These are phyloP conservation scores for Panthera leo DNA, from an alignment of 2,113 vertebrate genomes.

Conservation along the genomic window DNA sequence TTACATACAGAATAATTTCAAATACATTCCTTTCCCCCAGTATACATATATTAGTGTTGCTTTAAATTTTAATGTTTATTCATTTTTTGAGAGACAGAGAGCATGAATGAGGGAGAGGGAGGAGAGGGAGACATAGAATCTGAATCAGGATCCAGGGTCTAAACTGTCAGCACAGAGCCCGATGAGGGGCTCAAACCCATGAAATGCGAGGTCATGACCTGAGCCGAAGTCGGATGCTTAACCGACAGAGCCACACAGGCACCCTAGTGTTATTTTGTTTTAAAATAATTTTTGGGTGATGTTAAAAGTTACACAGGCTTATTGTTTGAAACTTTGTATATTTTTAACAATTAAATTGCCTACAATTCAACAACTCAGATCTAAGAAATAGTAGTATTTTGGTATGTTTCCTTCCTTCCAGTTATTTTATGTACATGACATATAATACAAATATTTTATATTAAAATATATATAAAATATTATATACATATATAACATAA, in stretches of 20 bases:
- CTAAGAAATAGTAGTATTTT: constrained; percentile 4
- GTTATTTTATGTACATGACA: neutral
- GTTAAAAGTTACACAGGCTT: neutral
- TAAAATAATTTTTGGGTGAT: neutral
- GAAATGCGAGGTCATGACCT: no score
- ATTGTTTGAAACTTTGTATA: neutral
- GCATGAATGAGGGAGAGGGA: no score
- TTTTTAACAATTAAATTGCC: neutral
- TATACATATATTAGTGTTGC: neutral
- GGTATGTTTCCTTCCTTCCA: neutral
- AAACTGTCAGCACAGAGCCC: no score
- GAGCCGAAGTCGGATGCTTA: no score
- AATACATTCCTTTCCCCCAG: neutral
- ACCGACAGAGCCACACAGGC: no score
- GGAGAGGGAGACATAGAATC: no score
- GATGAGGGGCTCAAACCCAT: no score
- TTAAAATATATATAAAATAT: no score
- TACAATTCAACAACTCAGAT: neutral
- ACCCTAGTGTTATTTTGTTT: neutral
- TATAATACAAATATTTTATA: neutral
- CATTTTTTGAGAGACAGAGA: no score
- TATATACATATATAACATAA: no score
- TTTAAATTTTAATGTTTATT: neutral
- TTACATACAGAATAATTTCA: constrained; percentile 1
- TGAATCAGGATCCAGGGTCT: no score